Conservation (phyloP, 1,140 invertebrate genomes). For the Carposina sasakii region DNA sequence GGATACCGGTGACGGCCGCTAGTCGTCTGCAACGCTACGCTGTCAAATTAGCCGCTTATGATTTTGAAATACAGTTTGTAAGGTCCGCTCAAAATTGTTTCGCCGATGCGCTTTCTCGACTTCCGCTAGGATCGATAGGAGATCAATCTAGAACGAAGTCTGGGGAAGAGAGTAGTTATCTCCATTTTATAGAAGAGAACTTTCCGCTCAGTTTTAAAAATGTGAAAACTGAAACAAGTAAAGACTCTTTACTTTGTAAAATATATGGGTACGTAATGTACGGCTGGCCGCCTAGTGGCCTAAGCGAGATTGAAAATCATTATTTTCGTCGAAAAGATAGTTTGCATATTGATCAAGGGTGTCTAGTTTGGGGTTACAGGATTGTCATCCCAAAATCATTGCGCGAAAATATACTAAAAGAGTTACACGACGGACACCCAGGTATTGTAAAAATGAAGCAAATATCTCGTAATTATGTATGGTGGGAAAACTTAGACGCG, state of each 20-base stretch:
- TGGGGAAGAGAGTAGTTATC: neutral
- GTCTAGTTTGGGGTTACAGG: conserved; percentile 33
- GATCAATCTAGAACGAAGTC: neutral
- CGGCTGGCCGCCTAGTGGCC: conserved; percentile 21
- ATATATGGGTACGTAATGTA: conserved; percentile 15
- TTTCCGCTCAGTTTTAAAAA: conserved; percentile 11
- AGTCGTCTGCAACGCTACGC: conserved; percentile 39
- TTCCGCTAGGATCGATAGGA: conserved; percentile 1
- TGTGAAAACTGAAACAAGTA: conserved; percentile 6
- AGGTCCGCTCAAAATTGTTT: conserved; percentile 4
- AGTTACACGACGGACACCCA: conserved; percentile 37
- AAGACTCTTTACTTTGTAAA: conserved; percentile 9
- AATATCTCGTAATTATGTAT: conserved; percentile 52
- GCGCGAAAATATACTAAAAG: conserved; percentile 24
- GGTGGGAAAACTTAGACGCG: conserved; percentile 67
- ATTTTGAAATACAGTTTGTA: conserved; percentile 10
- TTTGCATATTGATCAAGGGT: conserved; percentile 24
- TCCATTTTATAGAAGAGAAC: conserved; percentile 9
- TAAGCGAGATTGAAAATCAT: conserved; percentile 10
- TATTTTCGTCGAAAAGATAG: conserved; percentile 18
- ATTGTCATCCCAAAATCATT: conserved; percentile 31
- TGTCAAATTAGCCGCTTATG: conserved; percentile 19
- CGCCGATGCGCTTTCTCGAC: conserved; percentile 8
- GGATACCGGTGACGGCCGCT: conserved; percentile 23
- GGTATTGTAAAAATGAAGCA: conserved; percentile 40